Base-by-base conservation (phyloP, 2,888 invertebrate species). In the Dasysyrphus albostriatus region DNA sequence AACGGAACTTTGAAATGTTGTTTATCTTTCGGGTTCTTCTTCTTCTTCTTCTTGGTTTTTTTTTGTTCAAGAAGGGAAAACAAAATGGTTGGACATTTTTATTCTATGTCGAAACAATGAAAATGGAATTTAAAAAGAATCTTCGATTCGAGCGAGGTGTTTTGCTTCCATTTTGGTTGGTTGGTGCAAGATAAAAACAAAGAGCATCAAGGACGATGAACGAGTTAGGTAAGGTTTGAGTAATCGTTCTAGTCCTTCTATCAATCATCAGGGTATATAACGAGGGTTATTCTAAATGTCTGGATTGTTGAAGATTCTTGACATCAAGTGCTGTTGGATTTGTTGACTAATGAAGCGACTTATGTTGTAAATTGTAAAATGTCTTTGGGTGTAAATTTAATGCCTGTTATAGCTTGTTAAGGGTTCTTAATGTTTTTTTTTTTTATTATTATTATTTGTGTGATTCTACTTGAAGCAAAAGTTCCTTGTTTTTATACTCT, bases 261-360 rank as follows among this genome's bases (percentile, higher is more conserved):
- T 39, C 61, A 61, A 61, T 61, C 39, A 54, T 39, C 24, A 9
- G 7, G 39, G 34, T 32, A 24, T 34, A 42, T 39, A 56, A 54
- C 37, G 58, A 42, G 58, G 59, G 54, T 69, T 59, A 47, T 24
- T 34, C n/a, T 74, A 54, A 70, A 75, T 65, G 61, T 39, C 16
- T 75, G 69, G 37, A 59, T 44, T 44, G 19, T 58, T 39, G 49
- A 56, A 49, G 32, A 79, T 49, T 69, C 56, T 49, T 24, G 44
- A 65, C 79, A 59, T 70, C 79, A 63, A 79, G 70, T 42, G 19
- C 51, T 70, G 58, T 42, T 56, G 56, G 75, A 65, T 72, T 65
- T 75, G 79, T 65, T 58, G 75, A 72, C 83, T 75, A 83, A 83
- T 80, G 83, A 83, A 51, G 75, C 63, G 70, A 70, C 79, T 70